A percentile compares a stretch with the other conserved stretches of the same genome.
Evolutionary conservation across 2,797 vertebrate species (phyloP).

Genomic region (Propithecus perrieri): DNA sequence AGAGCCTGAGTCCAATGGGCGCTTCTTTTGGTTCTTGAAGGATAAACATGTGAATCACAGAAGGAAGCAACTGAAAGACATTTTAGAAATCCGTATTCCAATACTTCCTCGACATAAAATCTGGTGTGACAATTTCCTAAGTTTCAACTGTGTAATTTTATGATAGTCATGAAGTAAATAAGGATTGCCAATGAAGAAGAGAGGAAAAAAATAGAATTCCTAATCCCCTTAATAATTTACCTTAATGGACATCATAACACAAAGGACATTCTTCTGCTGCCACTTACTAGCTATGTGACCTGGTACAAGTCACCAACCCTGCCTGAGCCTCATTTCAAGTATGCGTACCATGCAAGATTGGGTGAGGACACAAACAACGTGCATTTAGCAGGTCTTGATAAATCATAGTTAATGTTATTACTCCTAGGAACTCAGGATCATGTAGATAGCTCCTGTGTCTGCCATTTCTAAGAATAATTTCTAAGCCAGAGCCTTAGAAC

Average conservation of each 20-base stretch:
- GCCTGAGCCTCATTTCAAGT: not conserved
- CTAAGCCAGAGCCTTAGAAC: not conserved
- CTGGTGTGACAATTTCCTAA: not conserved
- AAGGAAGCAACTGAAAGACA: not conserved
- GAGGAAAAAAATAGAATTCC: not conserved
- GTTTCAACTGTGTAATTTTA: not conserved
- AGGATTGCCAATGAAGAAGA: not conserved
- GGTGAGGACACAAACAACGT: not conserved
- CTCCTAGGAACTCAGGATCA: not conserved
- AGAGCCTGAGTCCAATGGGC: not conserved
- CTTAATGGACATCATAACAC: not conserved
- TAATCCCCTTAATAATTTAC: not conserved
- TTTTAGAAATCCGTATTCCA: not conserved
- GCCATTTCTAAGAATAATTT: not conserved
- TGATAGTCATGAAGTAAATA: not conserved
- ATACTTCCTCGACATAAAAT: not conserved
- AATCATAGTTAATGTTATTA: not conserved
- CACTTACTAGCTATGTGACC: not conserved
- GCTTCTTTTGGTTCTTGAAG: not conserved
- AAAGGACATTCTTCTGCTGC: not conserved
- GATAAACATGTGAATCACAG: not conserved
- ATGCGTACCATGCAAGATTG: not conserved
- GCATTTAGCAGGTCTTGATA: not conserved
- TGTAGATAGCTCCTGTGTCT: not conserved
- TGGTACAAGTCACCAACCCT: not conserved